Percentiles rank a stretch among this genome's conserved stretches.
Conservation (phyloP, 1,140 invertebrate species). For the Drosophila repleta region DNA sequence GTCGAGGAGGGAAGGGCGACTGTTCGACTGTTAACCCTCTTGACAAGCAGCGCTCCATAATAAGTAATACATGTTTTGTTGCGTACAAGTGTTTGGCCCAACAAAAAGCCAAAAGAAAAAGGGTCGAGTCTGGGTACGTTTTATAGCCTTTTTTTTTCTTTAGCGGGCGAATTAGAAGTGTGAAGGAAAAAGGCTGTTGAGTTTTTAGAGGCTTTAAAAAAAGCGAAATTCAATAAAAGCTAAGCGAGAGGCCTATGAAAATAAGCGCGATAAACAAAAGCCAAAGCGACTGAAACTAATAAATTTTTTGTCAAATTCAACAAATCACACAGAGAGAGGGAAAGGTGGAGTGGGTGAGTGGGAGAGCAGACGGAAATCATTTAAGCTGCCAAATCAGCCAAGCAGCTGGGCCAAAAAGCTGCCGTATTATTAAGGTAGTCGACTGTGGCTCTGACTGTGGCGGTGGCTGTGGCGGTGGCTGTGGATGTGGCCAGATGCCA, state of each 20-base stretch:
- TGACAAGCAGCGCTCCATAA: slow-evolving; percentile 51
- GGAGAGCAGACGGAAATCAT: slow-evolving; percentile 71
- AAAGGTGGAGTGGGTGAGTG: not conserved
- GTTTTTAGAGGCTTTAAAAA: slow-evolving; percentile 34
- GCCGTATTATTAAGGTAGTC: slow-evolving; percentile 40
- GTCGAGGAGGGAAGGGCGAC: not conserved
- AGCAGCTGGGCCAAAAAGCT: slow-evolving; percentile 55
- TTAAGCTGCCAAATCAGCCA: slow-evolving; percentile 80
- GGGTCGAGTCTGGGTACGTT: slow-evolving; percentile 27
- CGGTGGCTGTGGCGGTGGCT: not conserved
- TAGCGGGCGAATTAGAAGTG: slow-evolving; percentile 23
- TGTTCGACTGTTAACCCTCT: slow-evolving; percentile 48
- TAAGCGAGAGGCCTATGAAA: slow-evolving; percentile 20
- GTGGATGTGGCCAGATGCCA: slow-evolving; percentile 55
- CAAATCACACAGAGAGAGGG: slow-evolving; percentile 48
- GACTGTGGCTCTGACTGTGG: not conserved
- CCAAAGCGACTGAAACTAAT: slow-evolving; percentile 67
- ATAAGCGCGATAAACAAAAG: slow-evolving; percentile 55
- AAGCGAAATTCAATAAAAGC: slow-evolving; percentile 35
- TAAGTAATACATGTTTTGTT: slow-evolving; percentile 52
- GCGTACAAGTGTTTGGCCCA: slow-evolving; percentile 23
- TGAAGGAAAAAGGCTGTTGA: slow-evolving; percentile 26
- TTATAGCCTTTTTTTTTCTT: slow-evolving; percentile 16
- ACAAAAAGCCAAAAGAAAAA: slow-evolving; percentile 1
- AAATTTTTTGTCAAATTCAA: slow-evolving; percentile 78